phyloP scores from a whole-genome alignment of 2,888 invertebrate genomes.

The Marronus borbonicus region DNA sequence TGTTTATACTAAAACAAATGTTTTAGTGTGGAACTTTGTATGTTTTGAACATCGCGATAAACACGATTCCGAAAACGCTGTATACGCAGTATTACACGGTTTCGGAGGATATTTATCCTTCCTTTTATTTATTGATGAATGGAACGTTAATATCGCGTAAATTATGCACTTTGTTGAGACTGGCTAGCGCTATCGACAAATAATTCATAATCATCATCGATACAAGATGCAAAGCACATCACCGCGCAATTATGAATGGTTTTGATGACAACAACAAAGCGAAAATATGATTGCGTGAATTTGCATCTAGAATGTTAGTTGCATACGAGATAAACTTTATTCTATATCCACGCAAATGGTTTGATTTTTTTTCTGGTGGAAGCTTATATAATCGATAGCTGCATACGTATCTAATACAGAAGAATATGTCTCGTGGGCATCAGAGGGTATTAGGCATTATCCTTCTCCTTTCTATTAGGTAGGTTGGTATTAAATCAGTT shows the following conservation, averaged over 20 bases:
- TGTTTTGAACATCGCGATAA: constrained; percentile 5
- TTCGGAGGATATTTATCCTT: constrained; percentile 12
- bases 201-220: constrained; percentile 21
- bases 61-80: constrained; percentile 1
- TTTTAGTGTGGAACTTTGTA: neutral
- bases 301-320: no score
- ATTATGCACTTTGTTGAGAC: constrained; percentile 14
- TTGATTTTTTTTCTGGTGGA: no score
- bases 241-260: constrained; percentile 12
- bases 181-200: neutral
- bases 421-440: no score
- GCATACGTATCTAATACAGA: no score
- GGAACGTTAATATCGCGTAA: constrained; percentile 23
- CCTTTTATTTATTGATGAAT: constrained; percentile 26
- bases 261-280: constrained; percentile 9
- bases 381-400: no score
- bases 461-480: no score
- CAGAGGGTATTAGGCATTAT: no score
- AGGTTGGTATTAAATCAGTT: no score
- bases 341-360: no score
- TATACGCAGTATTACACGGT: constrained; percentile 3
- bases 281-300: neutral
- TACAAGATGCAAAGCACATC: neutral
- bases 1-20: constrained; percentile 8
- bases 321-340: no score